Conservation (phyloP, 2,888 invertebrate species). For the Timema podura region DNA sequence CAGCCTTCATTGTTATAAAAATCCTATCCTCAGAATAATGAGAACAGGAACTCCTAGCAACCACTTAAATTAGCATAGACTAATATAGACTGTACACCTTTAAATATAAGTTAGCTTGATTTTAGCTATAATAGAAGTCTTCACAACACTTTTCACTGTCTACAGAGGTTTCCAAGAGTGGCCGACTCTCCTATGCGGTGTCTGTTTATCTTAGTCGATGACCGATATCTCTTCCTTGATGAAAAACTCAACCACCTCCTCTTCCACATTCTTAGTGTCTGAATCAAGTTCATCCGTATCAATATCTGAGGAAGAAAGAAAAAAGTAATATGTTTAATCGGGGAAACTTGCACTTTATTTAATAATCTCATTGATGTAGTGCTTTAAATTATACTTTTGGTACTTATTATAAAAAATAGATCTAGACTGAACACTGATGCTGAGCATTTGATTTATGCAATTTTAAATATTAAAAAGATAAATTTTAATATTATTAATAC, state of each 20-base stretch:
- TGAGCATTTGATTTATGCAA: no score
- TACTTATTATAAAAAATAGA: no score
- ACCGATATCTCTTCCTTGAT: constrained; percentile 88
- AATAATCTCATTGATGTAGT: no score
- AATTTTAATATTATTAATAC: no score
- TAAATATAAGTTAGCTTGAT: not conserved
- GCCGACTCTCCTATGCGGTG: not conserved
- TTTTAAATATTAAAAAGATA: no score
- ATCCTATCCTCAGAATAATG: not conserved
- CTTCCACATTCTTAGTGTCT: constrained; percentile 81
- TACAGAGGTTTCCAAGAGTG: constrained; percentile 29
- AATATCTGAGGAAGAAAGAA: constrained; percentile 59
- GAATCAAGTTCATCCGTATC: constrained; percentile 92
- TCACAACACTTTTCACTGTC: not conserved
- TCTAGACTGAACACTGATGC: no score
- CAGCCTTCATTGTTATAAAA: not conserved
- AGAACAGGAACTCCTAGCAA: not conserved
- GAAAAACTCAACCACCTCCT: constrained; percentile 96
- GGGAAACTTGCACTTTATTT: no score
- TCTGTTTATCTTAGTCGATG: constrained; percentile 58
- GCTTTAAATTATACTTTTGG: no score
- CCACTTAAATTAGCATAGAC: not conserved
- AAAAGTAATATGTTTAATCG: no score
- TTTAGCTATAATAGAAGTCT: not conserved
- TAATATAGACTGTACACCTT: no score